These are phyloP conservation scores for Drosophila phalerata DNA, from an alignment of 2,888 invertebrate genomes.

Conservation along the genomic window DNA sequence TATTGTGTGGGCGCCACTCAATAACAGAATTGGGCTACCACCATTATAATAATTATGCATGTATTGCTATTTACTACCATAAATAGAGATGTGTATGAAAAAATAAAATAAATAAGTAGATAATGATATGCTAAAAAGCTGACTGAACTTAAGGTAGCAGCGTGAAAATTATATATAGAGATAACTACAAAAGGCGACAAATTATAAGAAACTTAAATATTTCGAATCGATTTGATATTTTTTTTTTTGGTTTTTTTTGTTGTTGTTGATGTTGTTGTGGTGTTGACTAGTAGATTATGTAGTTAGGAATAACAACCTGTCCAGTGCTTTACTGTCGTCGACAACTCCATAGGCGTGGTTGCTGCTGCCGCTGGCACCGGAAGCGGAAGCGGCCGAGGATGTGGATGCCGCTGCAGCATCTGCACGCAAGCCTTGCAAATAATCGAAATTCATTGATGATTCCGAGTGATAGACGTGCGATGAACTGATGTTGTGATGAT, in stretches of 20 bases:
- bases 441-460: slow-evolving; percentile 84
- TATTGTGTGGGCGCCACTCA: slow-evolving; percentile 63
- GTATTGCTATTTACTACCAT: slow-evolving; percentile 33
- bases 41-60: slow-evolving; percentile 53
- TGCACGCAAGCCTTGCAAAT: slow-evolving; percentile 80
- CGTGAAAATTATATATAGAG: slow-evolving; percentile 20
- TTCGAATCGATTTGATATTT: slow-evolving; percentile 3
- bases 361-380: slow-evolving; percentile 40
- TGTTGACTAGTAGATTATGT: slow-evolving; percentile 42
- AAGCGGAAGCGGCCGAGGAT: slow-evolving; percentile 33
- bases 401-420: slow-evolving; percentile 63
- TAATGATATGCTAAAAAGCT: slow-evolving; percentile 38
- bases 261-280: slow-evolving; percentile 35
- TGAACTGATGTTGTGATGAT: slow-evolving; percentile 60
- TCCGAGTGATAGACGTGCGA: slow-evolving; percentile 76
- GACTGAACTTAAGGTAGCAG: slow-evolving; percentile 46
- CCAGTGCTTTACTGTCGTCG: slow-evolving; percentile 84
- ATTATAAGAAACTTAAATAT: slow-evolving; percentile 20
- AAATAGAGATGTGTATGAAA: slow-evolving; percentile 23
- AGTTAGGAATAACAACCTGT: slow-evolving; percentile 84
- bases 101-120: slow-evolving; percentile 15
- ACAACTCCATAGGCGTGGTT: slow-evolving; percentile 74
- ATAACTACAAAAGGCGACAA: slow-evolving; percentile 44
- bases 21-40: slow-evolving; percentile 63
- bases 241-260: slow-evolving; percentile 9